Percentiles rank a stretch among this genome's conserved stretches.
These are phyloP conservation scores for Listronotus oregonensis DNA, from an alignment of 1,140 invertebrate species.

Conservation along the genomic window DNA sequence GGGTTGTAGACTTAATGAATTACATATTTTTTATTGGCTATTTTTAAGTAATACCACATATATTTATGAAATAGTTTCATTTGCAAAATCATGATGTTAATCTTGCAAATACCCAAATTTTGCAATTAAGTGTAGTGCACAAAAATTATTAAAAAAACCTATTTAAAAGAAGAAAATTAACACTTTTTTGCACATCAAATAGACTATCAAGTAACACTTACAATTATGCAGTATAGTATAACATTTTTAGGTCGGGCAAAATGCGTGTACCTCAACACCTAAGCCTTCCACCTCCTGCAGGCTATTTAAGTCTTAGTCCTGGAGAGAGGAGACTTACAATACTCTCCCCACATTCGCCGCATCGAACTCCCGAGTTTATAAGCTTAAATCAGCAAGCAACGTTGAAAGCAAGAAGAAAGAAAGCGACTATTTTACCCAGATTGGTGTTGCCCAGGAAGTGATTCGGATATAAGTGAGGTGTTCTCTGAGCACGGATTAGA, in stretches of 20 bases:
- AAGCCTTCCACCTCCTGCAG: slow-evolving; percentile 66
- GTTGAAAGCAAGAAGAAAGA: slow-evolving; percentile 70
- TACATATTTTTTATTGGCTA: no score
- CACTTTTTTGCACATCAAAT: no score
- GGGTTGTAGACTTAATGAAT: no score
- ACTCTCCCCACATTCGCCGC: slow-evolving; percentile 74
- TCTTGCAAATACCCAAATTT: no score
- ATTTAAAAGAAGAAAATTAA: no score
- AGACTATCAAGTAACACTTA: no score
- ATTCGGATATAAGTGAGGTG: slow-evolving; percentile 68
- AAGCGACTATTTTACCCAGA: slow-evolving; percentile 74
- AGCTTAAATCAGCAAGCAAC: slow-evolving; percentile 62
- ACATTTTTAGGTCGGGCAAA: slow-evolving; percentile 57
- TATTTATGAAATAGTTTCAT: no score
- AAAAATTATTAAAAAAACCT: no score
- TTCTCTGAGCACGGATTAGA: slow-evolving; percentile 66
- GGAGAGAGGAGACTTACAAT: slow-evolving; percentile 70
- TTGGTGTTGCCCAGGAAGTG: slow-evolving; percentile 72
- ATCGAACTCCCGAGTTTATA: slow-evolving; percentile 64
- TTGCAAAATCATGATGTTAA: no score
- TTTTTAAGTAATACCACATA: no score
- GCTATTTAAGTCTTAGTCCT: slow-evolving; percentile 59
- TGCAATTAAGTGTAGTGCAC: no score
- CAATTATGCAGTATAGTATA: no score
- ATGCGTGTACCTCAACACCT: slow-evolving; percentile 67